These are phyloP conservation scores for Alaudala cheleensis DNA, from an alignment of 2,113 vertebrate genomes.

Conservation along the genomic window DNA sequence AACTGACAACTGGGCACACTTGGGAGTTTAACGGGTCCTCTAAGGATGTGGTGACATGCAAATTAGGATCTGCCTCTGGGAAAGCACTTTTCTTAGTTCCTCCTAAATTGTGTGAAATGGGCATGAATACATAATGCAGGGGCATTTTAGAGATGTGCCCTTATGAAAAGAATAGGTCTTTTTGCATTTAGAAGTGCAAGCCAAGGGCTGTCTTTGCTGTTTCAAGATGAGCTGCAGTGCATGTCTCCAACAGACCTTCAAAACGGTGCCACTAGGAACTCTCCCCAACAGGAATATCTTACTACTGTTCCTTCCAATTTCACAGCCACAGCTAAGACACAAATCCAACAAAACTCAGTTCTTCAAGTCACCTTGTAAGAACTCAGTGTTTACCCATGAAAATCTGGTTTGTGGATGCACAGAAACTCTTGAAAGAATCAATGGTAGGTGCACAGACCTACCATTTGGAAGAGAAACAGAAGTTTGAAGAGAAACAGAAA, in stretches of 20 bases:
- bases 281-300: neutral
- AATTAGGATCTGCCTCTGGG: neutral
- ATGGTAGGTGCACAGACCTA: neutral
- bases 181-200: neutral
- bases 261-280: neutral
- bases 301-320: neutral
- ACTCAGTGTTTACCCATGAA: neutral
- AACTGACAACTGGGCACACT: neutral
- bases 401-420: rapidly evolving
- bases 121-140: neutral
- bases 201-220: neutral
- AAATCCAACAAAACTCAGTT: neutral
- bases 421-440: neutral
- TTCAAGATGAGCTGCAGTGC: neutral
- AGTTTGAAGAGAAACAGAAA: neutral
- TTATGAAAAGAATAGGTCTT: neutral
- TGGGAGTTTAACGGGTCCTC: neutral
- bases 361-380: neutral
- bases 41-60: neutral
- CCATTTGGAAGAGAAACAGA: too few species aligned
- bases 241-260: neutral
- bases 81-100: neutral
- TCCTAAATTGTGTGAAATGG: neutral
- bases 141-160: neutral
- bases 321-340: neutral